Evolutionary conservation across 1,140 invertebrate species (phyloP).

Genomic region (Cydia splendana): DNA sequence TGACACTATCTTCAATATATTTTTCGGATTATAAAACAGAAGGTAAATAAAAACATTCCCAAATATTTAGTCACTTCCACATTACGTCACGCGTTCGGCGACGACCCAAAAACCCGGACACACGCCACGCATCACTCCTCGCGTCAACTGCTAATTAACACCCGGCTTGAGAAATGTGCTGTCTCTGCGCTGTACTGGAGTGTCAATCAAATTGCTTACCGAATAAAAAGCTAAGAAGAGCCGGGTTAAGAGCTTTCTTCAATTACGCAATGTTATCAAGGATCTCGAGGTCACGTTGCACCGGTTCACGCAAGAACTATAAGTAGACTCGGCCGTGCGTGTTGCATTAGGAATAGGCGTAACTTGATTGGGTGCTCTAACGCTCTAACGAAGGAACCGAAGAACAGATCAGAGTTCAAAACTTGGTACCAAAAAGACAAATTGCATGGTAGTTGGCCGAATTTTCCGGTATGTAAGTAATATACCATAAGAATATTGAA

Average conservation of each 20-base stretch:
- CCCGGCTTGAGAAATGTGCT: constrained; percentile 49
- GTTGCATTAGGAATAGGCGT: not conserved
- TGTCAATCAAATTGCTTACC: not conserved
- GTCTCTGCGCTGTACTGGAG: constrained; percentile 23
- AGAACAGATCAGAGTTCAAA: constrained; percentile 24
- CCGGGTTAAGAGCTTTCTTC: not conserved
- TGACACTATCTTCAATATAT: no score
- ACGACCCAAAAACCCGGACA: constrained; percentile 3
- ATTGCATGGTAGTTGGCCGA: not conserved
- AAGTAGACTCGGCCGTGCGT: not conserved
- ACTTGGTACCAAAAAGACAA: not conserved
- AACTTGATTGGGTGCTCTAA: not conserved
- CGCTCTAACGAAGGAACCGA: not conserved
- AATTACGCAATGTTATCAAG: not conserved
- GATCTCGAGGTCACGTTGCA: not conserved
- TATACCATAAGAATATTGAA: no score
- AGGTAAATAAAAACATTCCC: not conserved
- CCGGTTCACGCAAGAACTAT: constrained; percentile 31
- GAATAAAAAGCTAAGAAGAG: not conserved
- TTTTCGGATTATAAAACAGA: no score
- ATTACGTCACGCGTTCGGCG: not conserved
- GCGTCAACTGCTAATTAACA: constrained; percentile 49
- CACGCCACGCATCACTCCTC: constrained; percentile 31
- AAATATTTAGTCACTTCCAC: not conserved
- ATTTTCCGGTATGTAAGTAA: not conserved